Conservation (phyloP, 2,113 vertebrate genomes). For the Cynopterus brachyotis region DNA sequence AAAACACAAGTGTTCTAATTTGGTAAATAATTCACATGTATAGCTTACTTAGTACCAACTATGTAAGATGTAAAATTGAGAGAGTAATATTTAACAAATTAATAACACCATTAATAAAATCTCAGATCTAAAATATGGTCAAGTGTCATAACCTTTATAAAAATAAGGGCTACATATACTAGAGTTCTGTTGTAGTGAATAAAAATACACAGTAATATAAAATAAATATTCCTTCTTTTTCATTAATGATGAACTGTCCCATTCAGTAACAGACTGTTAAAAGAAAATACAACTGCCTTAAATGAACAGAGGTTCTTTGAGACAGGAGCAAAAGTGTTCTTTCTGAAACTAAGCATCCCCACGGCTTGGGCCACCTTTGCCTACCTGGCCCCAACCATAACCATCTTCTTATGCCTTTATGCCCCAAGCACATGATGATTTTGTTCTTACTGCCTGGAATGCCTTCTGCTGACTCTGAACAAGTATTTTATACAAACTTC, state of each 20-base stretch:
- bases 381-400: neutral
- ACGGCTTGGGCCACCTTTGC: neutral
- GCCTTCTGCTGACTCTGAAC: neutral
- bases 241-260: neutral
- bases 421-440: neutral
- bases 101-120: conserved; percentile 6
- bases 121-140: neutral
- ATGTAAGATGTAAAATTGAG: neutral
- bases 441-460: neutral
- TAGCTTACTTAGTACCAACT: neutral
- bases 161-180: neutral
- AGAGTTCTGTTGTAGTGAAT: neutral
- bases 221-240: neutral
- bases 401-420: neutral
- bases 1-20: neutral
- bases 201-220: neutral
- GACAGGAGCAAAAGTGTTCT: neutral
- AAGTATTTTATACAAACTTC: neutral
- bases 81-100: neutral
- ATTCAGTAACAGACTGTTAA: neutral
- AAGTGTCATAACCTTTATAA: neutral
- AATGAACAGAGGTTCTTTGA: neutral
- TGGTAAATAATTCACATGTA: neutral
- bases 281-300: neutral
- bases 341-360: neutral